Base-by-base conservation (phyloP, 2,797 vertebrate genomes). In the Clarias pachynema region DNA sequence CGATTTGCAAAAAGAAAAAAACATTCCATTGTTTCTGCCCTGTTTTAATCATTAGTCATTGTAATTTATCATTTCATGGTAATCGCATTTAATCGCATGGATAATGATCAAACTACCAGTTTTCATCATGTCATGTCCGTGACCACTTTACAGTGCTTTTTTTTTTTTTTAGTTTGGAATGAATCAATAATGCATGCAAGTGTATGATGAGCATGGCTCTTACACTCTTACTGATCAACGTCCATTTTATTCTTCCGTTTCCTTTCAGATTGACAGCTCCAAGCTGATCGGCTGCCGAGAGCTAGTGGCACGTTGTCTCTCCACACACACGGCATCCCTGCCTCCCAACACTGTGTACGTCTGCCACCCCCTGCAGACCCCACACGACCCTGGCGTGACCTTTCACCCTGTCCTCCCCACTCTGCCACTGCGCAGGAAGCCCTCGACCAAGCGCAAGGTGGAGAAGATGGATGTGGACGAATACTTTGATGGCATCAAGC, bases 401-500 rank as follows among this genome's bases (percentile, higher is more conserved):
- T 81, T 89, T 78, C 84, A 89, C 80, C n/a, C 91, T 88, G 44
- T 87, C 89, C 91, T 53, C 88, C 89, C 82, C 79, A 93, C 93
- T 87, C 94, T 95, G 90, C 92, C 93, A 7, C 63, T 92, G 70
- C 91, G 93, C 86, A 94, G 92, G 95, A 98, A 98, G 88, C 94
- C 95, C 89, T 98, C 97, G 0, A 89, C 97, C 92, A 99, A 99
- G 91, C 96, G 97, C 87, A 99, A 99, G 93, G 97, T 99, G 93
- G 97, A 98, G 90, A 96, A 97, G 93, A 98, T 98, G 97, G 97
- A 99, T 91, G 96, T 98, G 91, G 97, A 99, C 0, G 97, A 99
- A 91, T 98, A 99, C 96, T 99, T 96, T 0, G 98, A 98, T 0
- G 97, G 96, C 34, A 99, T 99, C 94, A 98, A 99, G 87, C 96